Base-by-base conservation (phyloP, 1,140 invertebrate species). In the Drosophila pseudoobscura region DNA sequence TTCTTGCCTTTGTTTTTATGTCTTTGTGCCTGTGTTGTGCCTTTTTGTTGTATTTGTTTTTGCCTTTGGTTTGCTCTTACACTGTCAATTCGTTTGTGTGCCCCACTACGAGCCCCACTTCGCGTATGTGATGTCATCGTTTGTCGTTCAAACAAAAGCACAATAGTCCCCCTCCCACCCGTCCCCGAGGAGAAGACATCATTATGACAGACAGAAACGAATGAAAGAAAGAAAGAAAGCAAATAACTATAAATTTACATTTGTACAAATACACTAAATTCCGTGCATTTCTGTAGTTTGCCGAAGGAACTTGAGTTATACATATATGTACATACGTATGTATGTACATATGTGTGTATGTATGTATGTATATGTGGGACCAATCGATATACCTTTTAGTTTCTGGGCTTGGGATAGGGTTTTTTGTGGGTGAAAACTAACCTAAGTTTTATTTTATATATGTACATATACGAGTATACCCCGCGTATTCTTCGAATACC, bases 111-210 rank as follows among this genome's bases (percentile, higher is more conserved):
- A 72, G 29, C 24, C 24, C 24, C 24, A 24, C 24, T 24, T 24
- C 24, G 24, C 24, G 53, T 45, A 52, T 78, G 82, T 85, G 82
- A 85, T 87, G 82, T 85, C 82, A 85, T 85, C 78, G 55, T 59
- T 70, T 87, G 82, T 77, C 77, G 63, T 56, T 71, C 56, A 54
- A 55, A 77, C 56, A 76, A 75, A 57, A 68, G 58, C 47, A 63
- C 51, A 69, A 68, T 68, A 68, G 61, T 22, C 50, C 45, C 31
- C 24, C 44, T 45, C 31, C 31, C 31, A 35, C 31, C 9, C 8
- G 8, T 6, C 9, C 11, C 3, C 35, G 8, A 24, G 22, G 8
- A 64, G 44, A 52, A 56, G 41, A 56, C 39, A 63, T 69, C 39
- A 63, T 69, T 70, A 35, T 70, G 66, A 69, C 51, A 43, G 66